Evolutionary conservation across 2,888 invertebrate genomes (phyloP).

Genomic region (Drosophila mimetica): DNA sequence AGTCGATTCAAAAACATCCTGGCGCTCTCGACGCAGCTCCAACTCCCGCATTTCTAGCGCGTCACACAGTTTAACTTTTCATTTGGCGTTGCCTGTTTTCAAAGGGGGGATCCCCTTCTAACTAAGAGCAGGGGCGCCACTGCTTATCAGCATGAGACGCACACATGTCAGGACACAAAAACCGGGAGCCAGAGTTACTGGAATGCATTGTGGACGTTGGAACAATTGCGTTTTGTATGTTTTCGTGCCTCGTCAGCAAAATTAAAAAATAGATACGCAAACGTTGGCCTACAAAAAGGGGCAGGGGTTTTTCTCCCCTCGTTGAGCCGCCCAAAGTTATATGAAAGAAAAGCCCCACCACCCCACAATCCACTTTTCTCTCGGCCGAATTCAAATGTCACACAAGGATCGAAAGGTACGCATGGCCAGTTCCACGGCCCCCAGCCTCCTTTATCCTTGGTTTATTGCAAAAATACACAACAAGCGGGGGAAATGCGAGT

Average conservation of each 20-base stretch:
- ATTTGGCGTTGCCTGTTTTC: slow-evolving; percentile 52
- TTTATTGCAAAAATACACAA: slow-evolving; percentile 75
- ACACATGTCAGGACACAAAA: slow-evolving; percentile 66
- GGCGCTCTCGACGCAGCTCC: slow-evolving; percentile 5
- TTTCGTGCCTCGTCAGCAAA: slow-evolving; percentile 78
- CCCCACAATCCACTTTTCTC: slow-evolving; percentile 12
- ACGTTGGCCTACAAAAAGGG: slow-evolving; percentile 15
- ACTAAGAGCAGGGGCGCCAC: slow-evolving; percentile 29
- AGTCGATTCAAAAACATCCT: slow-evolving; percentile 28
- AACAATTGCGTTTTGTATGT: slow-evolving; percentile 78
- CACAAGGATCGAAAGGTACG: slow-evolving; percentile 78
- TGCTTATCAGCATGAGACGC: slow-evolving; percentile 79
- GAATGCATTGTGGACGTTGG: slow-evolving; percentile 73
- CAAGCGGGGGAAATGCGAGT: slow-evolving; percentile 3
- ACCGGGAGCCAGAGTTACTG: slow-evolving; percentile 42
- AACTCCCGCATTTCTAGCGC: slow-evolving; percentile 49
- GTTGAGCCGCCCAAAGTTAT: slow-evolving; percentile 51
- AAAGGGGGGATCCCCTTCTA: neutral
- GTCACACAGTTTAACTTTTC: slow-evolving; percentile 80
- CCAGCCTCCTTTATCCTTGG: slow-evolving; percentile 26
- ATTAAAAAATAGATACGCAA: slow-evolving; percentile 79
- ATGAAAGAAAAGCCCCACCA: slow-evolving; percentile 56
- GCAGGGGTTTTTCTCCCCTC: neutral
- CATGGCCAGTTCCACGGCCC: slow-evolving; percentile 58
- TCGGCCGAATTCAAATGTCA: slow-evolving; percentile 76